Evolutionary conservation across 2,797 vertebrate species (phyloP).

Genomic region (Ataeniobius toweri): DNA sequence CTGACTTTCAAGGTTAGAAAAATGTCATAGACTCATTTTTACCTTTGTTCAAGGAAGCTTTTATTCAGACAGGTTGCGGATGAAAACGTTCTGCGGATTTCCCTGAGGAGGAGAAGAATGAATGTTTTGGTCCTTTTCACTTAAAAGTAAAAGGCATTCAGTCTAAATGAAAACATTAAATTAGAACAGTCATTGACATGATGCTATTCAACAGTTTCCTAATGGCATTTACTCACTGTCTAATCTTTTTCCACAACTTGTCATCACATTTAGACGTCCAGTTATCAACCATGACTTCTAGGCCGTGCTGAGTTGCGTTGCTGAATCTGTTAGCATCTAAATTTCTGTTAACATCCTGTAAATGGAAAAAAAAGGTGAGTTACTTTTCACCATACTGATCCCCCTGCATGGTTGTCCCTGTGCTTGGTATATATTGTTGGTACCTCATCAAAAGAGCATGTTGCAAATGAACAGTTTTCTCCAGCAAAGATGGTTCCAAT

Average conservation of each 20-base stretch:
- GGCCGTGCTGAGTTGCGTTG: neutral
- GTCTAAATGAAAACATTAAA: neutral
- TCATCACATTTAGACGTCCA: conserved; percentile 52
- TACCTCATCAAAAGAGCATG: conserved; percentile 44
- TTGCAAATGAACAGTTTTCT: conserved; percentile 69
- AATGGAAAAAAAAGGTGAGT: neutral
- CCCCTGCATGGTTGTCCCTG: neutral
- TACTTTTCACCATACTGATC: neutral
- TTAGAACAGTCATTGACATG: neutral
- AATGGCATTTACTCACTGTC: conserved; percentile 51
- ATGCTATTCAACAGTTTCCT: neutral
- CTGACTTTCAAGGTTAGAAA: neutral
- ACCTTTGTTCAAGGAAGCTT: conserved; percentile 85
- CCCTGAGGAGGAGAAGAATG: conserved; percentile 43
- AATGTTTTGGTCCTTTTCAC: fast-evolving
- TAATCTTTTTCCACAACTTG: conserved; percentile 49
- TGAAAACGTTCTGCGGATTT: conserved; percentile 78
- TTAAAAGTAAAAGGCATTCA: no score
- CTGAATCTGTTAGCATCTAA: neutral
- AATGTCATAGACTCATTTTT: conserved; percentile 25
- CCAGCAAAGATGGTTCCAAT: conserved; percentile 63
- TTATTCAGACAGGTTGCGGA: conserved; percentile 80
- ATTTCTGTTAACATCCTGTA: conserved; percentile 2
- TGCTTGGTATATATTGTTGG: neutral
- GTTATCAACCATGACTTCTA: conserved; percentile 57